Evolutionary conservation across 2,888 invertebrate species (phyloP).

Genomic region (Lasioglossum figueresi): DNA sequence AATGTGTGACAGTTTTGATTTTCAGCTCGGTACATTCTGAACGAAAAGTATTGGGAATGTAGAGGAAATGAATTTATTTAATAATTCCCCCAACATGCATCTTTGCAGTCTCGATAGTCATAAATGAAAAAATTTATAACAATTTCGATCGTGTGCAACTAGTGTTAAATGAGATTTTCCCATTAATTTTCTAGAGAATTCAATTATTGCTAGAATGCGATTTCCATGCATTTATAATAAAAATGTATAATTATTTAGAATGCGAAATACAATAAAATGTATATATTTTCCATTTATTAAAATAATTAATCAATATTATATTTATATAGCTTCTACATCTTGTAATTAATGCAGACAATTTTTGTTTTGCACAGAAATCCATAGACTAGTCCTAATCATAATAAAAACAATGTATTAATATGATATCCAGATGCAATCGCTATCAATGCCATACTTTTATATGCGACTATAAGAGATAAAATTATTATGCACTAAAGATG

Average conservation of each 20-base stretch:
- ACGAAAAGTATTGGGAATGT: background rate
- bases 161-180: background rate
- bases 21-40: background rate
- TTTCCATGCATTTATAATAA: too few species aligned
- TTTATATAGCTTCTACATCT: background rate
- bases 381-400: background rate
- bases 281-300: background rate
- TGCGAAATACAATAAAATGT: background rate
- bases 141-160: background rate
- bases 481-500: background rate
- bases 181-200: background rate
- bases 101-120: background rate
- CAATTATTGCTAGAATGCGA: too few species aligned
- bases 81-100: background rate
- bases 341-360: background rate
- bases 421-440: background rate
- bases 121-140: background rate
- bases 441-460: background rate
- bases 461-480: background rate
- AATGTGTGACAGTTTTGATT: background rate
- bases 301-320: background rate
- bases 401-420: background rate
- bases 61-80: background rate
- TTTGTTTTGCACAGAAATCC: background rate
- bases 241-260: too few species aligned